Conservation (phyloP, 2,888 invertebrate genomes). For the Synanthedon myopaeformis region DNA sequence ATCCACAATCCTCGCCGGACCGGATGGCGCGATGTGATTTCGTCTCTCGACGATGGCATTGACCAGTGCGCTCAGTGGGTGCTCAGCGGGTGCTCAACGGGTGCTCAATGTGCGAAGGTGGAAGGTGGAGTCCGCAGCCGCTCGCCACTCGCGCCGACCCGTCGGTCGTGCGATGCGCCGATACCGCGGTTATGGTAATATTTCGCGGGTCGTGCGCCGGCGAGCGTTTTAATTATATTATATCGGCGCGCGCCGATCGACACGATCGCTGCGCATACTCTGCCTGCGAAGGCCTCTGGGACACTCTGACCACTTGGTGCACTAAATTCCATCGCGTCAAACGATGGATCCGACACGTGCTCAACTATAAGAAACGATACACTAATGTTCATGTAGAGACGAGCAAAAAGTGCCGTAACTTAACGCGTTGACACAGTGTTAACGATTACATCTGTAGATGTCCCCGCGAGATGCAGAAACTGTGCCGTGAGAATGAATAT, state of each 20-base stretch:
- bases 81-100: no score
- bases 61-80: constrained; percentile 2
- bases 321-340: no score
- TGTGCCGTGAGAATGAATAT: constrained; percentile 26
- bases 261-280: no score
- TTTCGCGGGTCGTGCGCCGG: constrained; percentile 49
- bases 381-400: no score
- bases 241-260: constrained; percentile 35
- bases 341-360: no score
- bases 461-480: neutral
- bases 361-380: no score
- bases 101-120: no score
- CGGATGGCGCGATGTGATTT: constrained; percentile 5
- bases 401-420: no score
- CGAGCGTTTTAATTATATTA: constrained; percentile 52
- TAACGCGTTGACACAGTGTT: no score
- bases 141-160: constrained; percentile 11
- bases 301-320: no score
- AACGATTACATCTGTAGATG: neutral
- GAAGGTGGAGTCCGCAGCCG: constrained; percentile 4
- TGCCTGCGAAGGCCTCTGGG: no score
- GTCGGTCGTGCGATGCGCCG: constrained; percentile 11
- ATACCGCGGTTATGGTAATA: constrained; percentile 50
- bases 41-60: neutral
- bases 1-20: constrained; percentile 15